Base-by-base conservation (phyloP, 2,888 invertebrate species). In the Microctonus brassicae region DNA sequence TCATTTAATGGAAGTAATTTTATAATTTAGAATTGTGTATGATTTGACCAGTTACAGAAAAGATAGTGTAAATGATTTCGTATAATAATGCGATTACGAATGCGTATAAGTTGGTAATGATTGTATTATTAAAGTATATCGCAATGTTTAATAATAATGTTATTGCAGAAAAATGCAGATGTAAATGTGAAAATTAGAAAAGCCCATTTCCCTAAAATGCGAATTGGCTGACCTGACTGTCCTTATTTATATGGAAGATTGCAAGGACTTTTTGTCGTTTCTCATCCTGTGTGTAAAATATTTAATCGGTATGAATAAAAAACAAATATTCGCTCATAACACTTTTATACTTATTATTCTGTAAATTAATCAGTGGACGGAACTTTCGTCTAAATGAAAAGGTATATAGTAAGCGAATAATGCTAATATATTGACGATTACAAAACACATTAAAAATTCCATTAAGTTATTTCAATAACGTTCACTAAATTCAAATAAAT, bases 201-300 rank as follows among this genome's bases (percentile, higher is more conserved):
- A 73, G 70, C 72, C 73, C 77, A 77, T 73, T 78, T 69, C 76
- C 79, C 79, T 79, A 81, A 77, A 80, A 82, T 83, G 73, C 75
- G 77, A 83, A 75, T 80, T 77, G 80, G 84, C 86, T 86, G 79
- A 89, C 89, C 88, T 89, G 87, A 80, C 86, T 87, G 81, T 88
- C 87, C 82, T 87, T 86, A 85, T 88, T 87, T 85, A 89, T 84
- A 84, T 85, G 88, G 84, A 88, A 84, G 82, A 88, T 86, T 74
- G 88, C 87, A 84, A 84, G 87, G 84, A 88, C 85, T 85, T 88
- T 88, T 83, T 88, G 88, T 82, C 80, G 83, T 83, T 87, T 88
- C 80, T 88, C 87, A 83, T 88, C 88, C 88, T 88, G 85, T 81
- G 83, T 80, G 84, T 85, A 79, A 88, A 84, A 86, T 77, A 83